phyloP scores from a whole-genome alignment of 2,113 vertebrate species.

The Microcebus griseorufus region DNA sequence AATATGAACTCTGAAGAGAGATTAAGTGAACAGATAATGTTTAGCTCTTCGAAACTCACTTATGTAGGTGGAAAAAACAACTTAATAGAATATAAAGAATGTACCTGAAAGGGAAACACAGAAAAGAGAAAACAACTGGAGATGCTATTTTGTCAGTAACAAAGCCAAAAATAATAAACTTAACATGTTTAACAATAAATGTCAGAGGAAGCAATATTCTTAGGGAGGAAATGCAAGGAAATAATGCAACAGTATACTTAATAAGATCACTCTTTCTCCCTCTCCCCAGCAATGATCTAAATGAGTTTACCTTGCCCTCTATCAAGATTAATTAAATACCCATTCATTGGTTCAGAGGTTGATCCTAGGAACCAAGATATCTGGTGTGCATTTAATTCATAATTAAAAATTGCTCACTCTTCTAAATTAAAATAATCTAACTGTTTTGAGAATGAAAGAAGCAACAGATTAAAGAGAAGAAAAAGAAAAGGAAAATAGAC shows the following conservation, averaged over 20 bases:
- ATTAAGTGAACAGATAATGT: conserved; percentile 39
- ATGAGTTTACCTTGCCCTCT: neutral
- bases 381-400: neutral
- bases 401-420: conserved; percentile 4
- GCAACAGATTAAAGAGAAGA: neutral
- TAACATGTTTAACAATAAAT: conserved; percentile 5
- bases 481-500: neutral
- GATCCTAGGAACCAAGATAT: neutral
- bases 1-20: conserved; percentile 23
- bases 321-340: neutral
- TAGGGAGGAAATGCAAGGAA: neutral
- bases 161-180: conserved; percentile 31
- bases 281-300: neutral
- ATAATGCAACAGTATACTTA: neutral
- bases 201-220: neutral
- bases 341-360: neutral
- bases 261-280: neutral
- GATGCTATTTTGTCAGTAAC: neutral
- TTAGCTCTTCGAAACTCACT: conserved; percentile 40
- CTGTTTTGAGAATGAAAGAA: neutral
- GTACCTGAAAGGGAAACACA: neutral
- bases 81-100: conserved; percentile 39
- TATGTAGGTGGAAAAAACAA: neutral
- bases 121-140: neutral
- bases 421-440: conserved; percentile 12